Conservation (phyloP, 2,888 invertebrate genomes). For the Leptinotarsa tumamoca region DNA sequence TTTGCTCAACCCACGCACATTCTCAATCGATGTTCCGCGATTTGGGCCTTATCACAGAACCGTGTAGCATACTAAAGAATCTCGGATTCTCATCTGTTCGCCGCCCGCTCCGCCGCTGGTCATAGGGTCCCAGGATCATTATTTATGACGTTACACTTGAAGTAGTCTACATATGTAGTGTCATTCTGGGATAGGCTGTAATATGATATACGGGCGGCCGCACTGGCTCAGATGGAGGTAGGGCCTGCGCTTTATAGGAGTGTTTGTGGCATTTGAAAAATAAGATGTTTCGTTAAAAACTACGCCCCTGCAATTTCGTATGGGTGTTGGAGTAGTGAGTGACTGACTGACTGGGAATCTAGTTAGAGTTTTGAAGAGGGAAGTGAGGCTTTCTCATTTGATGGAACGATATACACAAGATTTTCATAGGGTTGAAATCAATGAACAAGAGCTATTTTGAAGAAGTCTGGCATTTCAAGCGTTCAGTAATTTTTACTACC, state of each 20-base stretch:
- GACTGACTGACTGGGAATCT: not conserved
- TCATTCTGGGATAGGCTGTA: slow-evolving; percentile 57
- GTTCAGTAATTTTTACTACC: no score
- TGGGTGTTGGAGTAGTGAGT: not conserved
- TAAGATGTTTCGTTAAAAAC: slow-evolving; percentile 49
- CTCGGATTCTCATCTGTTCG: not conserved
- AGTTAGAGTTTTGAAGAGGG: not conserved
- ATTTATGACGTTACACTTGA: slow-evolving; percentile 53
- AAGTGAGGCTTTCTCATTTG: not conserved
- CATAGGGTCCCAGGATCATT: slow-evolving; percentile 50
- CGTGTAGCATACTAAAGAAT: not conserved
- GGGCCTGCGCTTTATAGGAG: slow-evolving; percentile 50
- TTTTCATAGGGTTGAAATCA: no score
- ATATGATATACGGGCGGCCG: slow-evolving; percentile 56
- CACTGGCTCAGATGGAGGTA: slow-evolving; percentile 49
- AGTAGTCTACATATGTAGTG: slow-evolving; percentile 55
- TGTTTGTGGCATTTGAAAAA: slow-evolving; percentile 54
- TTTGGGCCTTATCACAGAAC: not conserved
- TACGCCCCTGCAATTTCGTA: slow-evolving; percentile 47
- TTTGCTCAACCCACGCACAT: no score
- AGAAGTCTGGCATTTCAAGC: no score
- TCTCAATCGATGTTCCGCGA: no score
- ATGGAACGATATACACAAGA: not conserved
- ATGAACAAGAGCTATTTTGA: no score
- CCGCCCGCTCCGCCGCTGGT: slow-evolving; percentile 28